These are phyloP conservation scores for Cliona cf. orientalis DNA, from an alignment of 37 sponge, comb jelly and placozoan species.

Conservation along the genomic window DNA sequence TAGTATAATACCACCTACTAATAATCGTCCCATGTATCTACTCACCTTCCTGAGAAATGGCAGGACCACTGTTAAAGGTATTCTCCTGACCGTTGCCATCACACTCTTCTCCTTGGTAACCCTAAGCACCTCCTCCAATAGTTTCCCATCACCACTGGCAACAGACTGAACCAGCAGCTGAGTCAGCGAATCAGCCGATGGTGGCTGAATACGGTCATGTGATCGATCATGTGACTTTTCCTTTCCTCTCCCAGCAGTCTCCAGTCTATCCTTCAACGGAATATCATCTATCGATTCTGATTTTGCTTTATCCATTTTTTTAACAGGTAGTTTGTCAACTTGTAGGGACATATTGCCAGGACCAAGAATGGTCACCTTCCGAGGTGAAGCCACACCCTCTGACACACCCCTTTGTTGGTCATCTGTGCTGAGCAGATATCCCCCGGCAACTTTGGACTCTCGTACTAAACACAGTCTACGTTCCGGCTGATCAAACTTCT, in stretches of 20 bases:
- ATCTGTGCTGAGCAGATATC: neutral
- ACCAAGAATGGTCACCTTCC: conserved; percentile 27
- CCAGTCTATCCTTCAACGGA: conserved; percentile 21
- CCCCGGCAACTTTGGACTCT: neutral
- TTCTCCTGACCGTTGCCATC: conserved; percentile 25
- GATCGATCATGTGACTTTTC: no score
- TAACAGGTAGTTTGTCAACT: neutral
- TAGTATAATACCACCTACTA: neutral
- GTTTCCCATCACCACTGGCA: conserved; percentile 47
- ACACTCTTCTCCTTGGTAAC: conserved; percentile 31
- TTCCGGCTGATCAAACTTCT: conserved; percentile 21
- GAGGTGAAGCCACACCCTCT: neutral
- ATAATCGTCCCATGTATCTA: neutral
- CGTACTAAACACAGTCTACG: conserved; percentile 39
- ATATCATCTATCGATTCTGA: no score
- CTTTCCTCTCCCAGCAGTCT: neutral
- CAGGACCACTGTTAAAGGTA: conserved; percentile 28
- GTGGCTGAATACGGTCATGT: neutral
- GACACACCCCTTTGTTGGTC: neutral
- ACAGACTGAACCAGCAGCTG: conserved; percentile 52
- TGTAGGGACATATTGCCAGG: conserved; percentile 43
- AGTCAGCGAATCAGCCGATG: conserved; percentile 52
- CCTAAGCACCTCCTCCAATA: conserved; percentile 49
- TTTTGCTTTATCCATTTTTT: neutral
- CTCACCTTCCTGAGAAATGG: conserved; percentile 52